Base-by-base conservation (phyloP, 53 echinoderm and acorn worm genomes). In the Apostichopus leukothele region DNA sequence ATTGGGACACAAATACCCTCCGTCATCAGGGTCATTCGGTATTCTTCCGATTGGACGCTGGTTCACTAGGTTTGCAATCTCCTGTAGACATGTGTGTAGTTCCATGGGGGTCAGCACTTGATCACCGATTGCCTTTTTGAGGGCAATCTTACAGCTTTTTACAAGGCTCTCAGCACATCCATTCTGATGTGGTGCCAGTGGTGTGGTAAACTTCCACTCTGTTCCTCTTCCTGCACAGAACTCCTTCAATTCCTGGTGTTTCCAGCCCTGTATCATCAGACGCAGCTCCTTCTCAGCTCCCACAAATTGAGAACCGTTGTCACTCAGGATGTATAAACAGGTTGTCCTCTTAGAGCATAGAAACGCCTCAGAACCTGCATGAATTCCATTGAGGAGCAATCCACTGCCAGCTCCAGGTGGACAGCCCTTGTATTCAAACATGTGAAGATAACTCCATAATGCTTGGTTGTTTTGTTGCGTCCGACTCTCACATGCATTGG, bases 361-460 rank as follows among this genome's bases (percentile, higher is more conserved):
- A 92, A 94, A 27, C 88, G 23, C 13, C 94, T 50, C 1, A 93
- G 83, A 14, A 90, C 88, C 39, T 93, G 91, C 8, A 93, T n/a
- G 21, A 91, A 91, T 60, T 94, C 94, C 90, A 90, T 92, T 7
- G 94, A 20, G 1, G 90, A 88, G 59, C 88, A 90, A 50, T 91
- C 91, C 9, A 68, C 84, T 14, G 91, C 94, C 11, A 92, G 25
- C 8, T 94, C 90, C 7, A 94, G 68, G 68, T 94, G 91, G 5
- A 92, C 91, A 5, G 94, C 94, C 88, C 94, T 88, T 1, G 91
- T 92, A 75, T 91, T 91, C 12, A 93, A 67, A 67, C 94, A 93
- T 22, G 93, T 94, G 59, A 90, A 94, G 1, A 94, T 71, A 1
- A 92, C 92, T 14, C 91, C 94, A 22, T 94, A 94, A 18, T 94